Percentiles rank a stretch among this genome's conserved stretches.
phyloP scores from a whole-genome alignment of 1,140 invertebrate species.

The Zaprionus vittiger region DNA sequence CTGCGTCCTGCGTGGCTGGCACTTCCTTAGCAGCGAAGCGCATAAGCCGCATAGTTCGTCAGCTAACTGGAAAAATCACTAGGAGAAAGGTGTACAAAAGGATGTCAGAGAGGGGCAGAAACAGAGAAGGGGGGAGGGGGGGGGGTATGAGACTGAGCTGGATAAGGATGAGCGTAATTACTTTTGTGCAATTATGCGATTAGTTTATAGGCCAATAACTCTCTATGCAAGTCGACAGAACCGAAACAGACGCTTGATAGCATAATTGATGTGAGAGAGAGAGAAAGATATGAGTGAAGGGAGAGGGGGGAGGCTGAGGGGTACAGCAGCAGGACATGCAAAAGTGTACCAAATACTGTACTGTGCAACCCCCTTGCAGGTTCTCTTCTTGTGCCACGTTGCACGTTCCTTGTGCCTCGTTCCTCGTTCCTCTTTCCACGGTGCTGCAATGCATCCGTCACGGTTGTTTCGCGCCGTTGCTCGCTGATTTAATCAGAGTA shows the following conservation, averaged over 20 bases:
- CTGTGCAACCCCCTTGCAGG: too few species aligned
- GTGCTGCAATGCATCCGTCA: constrained; percentile 19
- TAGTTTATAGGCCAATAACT: constrained; percentile 82
- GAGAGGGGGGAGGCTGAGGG: background rate
- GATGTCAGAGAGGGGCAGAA: background rate
- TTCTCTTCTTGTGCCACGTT: too few species aligned
- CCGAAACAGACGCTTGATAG: constrained; percentile 16
- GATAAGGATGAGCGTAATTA: constrained; percentile 67
- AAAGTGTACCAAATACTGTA: background rate
- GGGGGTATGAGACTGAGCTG: constrained; percentile 14
- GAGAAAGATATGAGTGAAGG: background rate
- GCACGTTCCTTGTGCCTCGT: too few species aligned
- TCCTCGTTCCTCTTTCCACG: background rate
- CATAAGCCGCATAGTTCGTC: constrained; percentile 77
- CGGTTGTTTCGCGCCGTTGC: constrained; percentile 22
- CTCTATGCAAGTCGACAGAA: constrained; percentile 38
- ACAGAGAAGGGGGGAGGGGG: background rate
- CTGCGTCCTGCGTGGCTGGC: constrained; percentile 48
- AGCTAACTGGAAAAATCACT: constrained; percentile 77
- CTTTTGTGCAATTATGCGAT: constrained; percentile 80
- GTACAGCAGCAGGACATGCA: background rate
- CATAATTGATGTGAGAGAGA: constrained; percentile 61
- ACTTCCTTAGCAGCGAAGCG: constrained; percentile 72
- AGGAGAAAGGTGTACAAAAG: constrained; percentile 47
- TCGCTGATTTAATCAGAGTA: constrained; percentile 52